Base-by-base conservation (phyloP, 2,113 vertebrate genomes). In the Egretta garzetta region DNA sequence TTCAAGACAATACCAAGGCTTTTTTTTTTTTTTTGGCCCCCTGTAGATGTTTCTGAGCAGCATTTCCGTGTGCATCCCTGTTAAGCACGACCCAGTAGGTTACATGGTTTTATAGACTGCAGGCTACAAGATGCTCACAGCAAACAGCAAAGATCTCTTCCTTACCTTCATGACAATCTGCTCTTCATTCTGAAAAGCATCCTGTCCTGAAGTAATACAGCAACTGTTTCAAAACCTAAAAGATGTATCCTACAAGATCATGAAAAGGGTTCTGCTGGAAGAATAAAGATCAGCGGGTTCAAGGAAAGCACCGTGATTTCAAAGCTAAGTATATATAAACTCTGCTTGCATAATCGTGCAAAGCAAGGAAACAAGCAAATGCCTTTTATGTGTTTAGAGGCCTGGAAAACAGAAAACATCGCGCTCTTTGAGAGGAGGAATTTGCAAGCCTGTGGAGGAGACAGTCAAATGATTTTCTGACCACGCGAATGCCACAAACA, bases 401-500 rank as follows among this genome's bases (percentile, higher is more conserved):
- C 39, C 66, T 60, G 37, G 43, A 77, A 70, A 91, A 55, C 12
- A 86, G 70, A 79, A 86, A 91, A 58, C 33, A 56, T 59, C 37
- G 23, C 24, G 32, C 14, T 32, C 58, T 81, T 49, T 30, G 53
- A 53, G 63, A 49, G 45, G n/a, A 67, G 45, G 62, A 70, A n/a
- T 86, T 58, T 39, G 62, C 1, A 2, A 62, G 32, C 43, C 67
- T 59, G 47, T 21, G 21, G 47, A 86, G 58, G 43, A 92, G 77
- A 80, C 53, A 26, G 33, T 14, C 10, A 9, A 43, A 41, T 1
- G 14, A 43, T 20, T 28, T 77, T 56, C 75, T 70, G 83, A 70
- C 75, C 12, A 0, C 14, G 0, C 1, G 0, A 30, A 64, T 30
- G n/a, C 70, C 64, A 88, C 90, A 63, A n/a, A 32, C 63, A 63